Base-by-base conservation (phyloP, 2,888 invertebrate species). In the Lycia hirtaria region DNA sequence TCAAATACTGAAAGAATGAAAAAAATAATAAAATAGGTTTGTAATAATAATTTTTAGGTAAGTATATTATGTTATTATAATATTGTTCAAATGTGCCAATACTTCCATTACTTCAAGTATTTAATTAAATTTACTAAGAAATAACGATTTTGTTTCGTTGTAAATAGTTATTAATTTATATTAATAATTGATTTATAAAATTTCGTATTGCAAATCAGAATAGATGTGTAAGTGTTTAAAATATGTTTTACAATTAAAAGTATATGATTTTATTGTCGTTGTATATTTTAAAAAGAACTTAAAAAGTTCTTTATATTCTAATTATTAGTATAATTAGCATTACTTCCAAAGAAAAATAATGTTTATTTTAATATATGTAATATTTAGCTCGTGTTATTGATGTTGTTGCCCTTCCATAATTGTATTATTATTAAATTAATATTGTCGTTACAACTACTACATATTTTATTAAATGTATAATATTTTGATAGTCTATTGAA, bases 401-500 rank as follows among this genome's bases (percentile, higher is more conserved):
- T 72, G 70, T 71, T 73, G 71, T 76, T 73, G 67, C 68, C 72
- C 72, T 70, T 75, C 66, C 69, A 69, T 64, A 62, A 65, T 65
- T 65, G 63, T 66, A 24, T 58, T 54, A 43, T 64, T 67, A 67
- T 64, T 68, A 55, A 45, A 54, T 44, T 30, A 32, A 9, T 19
- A 15, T 33, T 4, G 37, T 37, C 20, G n/a, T 26, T 24, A 14
- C 32, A 28, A 22, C n/a, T n/a, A 15, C 37, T 44, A 37, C 22
- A 19, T 53, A 45, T 9, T 37, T 35, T 35, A 43, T 12, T 17
- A 43, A 28, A n/a, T n/a, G n/a, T 14, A 20, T 24, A 14, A 50
- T 3, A 50, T 32, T n/a, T n/a, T n/a, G n/a, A n/a, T n/a, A n/a
- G n/a, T n/a, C n/a, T n/a, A n/a, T n/a, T n/a, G n/a, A n/a, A n/a